Conservation (phyloP, 2,888 invertebrate genomes). For the Lasioglossum lativentre region DNA sequence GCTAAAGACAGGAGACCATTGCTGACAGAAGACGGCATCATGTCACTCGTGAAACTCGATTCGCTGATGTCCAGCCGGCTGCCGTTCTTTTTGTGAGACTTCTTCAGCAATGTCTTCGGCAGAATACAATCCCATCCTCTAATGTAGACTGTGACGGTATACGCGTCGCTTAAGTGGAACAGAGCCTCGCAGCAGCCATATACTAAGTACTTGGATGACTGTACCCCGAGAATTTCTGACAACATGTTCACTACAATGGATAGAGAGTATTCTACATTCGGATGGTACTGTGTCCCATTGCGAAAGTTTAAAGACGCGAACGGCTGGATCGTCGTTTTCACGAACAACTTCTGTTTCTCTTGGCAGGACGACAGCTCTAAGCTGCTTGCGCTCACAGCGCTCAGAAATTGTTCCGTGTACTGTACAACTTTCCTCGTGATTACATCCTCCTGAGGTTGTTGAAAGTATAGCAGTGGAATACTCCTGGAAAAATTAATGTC, state of each 20-base stretch:
- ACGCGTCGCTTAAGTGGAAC: slow-evolving; percentile 88
- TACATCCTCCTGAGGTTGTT: slow-evolving; percentile 85
- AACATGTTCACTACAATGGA: slow-evolving; percentile 86
- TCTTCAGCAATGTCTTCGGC: slow-evolving; percentile 72
- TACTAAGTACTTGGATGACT: slow-evolving; percentile 89
- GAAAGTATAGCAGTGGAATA: slow-evolving; percentile 84
- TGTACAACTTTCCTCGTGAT: slow-evolving; percentile 86
- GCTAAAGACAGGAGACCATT: slow-evolving; percentile 80
- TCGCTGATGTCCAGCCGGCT: slow-evolving; percentile 66
- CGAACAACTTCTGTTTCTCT: slow-evolving; percentile 83
- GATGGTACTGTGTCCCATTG: slow-evolving; percentile 69
- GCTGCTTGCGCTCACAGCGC: slow-evolving; percentile 65
- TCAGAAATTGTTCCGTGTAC: slow-evolving; percentile 82
- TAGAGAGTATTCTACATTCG: slow-evolving; percentile 85
- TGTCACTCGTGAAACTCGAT: slow-evolving; percentile 54
- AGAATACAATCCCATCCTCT: slow-evolving; percentile 88
- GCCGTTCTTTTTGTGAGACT: slow-evolving; percentile 63
- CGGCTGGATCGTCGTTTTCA: slow-evolving; percentile 86
- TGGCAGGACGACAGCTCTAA: slow-evolving; percentile 65
- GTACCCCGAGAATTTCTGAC: slow-evolving; percentile 86
- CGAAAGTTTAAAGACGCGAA: slow-evolving; percentile 81
- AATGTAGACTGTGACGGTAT: slow-evolving; percentile 89
- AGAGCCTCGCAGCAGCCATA: slow-evolving; percentile 90
- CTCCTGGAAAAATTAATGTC: slow-evolving; percentile 81
- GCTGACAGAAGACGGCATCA: slow-evolving; percentile 59